Evolutionary conservation across 2,888 invertebrate genomes (phyloP), one percentile per base, ranked within the genome.

Genomic region (Drosophila basisetae): DNA sequence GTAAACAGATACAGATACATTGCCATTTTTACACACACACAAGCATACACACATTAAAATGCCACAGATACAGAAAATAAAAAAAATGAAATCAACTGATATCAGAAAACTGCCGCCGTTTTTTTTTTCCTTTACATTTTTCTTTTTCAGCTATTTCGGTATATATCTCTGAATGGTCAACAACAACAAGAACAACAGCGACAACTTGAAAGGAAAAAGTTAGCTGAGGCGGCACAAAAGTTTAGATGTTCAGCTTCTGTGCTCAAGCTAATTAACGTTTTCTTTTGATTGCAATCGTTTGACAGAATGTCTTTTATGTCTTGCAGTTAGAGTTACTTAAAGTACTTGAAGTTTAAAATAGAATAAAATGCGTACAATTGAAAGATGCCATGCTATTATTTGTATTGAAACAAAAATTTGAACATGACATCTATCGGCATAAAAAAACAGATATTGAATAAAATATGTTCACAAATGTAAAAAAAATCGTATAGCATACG

Each of bases 1-100:
- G 69, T 64, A 77, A 68, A 84, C 76, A 59, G 68, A 80, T 76
- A 74, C 73, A 80, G 73, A 80, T 73, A 84, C 73, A 75, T 52
- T 65, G 31, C 35, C 54, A 59, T 52, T 30, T 39, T n/a, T 54
- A 49, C 50, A 61, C 43, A 59, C 58, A 59, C 58, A 58, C 55
- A 73, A 22, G 22, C 52, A 39, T 30, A 41, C 4, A 69, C 30
- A 30, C 25, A 58, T 56, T 56, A 33, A 50, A 50, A 16, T 70
- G 64, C 53, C 70, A 62, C 56, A 65, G 58, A 77, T 60, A 63
- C 60, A 66, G 47, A 58, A 59, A 47, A 55, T 28, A 53, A 66
- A 65, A 61, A 65, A 50, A 64, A 65, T 58, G 47, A 64, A 65
- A 61, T 43, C 74, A 75, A 60, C 60, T 77, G 62, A 78, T 74